Evolutionary conservation across 2,113 vertebrate genomes (phyloP).

Genomic region (Psilopogon haemacephalus): DNA sequence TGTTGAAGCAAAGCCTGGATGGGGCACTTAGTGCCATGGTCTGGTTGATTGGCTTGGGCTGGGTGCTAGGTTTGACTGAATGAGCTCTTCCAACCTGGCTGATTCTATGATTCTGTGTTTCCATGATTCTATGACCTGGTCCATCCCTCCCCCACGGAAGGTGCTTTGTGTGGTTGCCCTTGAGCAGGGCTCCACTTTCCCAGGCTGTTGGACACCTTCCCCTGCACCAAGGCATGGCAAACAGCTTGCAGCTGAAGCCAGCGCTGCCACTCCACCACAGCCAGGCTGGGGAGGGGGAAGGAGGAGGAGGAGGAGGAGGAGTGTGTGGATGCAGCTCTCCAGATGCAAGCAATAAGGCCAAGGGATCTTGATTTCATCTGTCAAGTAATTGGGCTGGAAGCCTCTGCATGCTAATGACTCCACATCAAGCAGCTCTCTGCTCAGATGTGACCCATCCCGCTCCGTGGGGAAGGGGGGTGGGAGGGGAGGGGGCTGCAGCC

Average conservation of each 20-base stretch:
- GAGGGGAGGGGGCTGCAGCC: constrained; percentile 11
- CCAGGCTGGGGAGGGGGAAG: not conserved
- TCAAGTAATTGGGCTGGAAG: constrained; percentile 47
- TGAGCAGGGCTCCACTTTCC: not conserved
- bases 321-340: not conserved
- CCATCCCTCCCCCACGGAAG: not conserved
- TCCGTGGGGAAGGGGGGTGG: not conserved
- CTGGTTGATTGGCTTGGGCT: too few species aligned
- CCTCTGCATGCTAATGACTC: constrained; percentile 57
- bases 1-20: too few species aligned
- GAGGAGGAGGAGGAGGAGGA: not conserved
- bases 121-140: too few species aligned
- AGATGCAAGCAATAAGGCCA: constrained; percentile 45
- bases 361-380: constrained; percentile 59
- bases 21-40: too few species aligned
- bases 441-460: constrained; percentile 54
- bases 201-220: not conserved
- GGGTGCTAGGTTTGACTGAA: too few species aligned
- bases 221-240: not conserved
- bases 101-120: too few species aligned
- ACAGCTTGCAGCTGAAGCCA: not conserved
- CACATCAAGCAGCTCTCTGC: constrained; percentile 50
- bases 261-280: accelerated
- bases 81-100: too few species aligned
- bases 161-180: not conserved